Base-by-base conservation (phyloP, 2,797 vertebrate genomes). In the Rhyacichthys aspro region DNA sequence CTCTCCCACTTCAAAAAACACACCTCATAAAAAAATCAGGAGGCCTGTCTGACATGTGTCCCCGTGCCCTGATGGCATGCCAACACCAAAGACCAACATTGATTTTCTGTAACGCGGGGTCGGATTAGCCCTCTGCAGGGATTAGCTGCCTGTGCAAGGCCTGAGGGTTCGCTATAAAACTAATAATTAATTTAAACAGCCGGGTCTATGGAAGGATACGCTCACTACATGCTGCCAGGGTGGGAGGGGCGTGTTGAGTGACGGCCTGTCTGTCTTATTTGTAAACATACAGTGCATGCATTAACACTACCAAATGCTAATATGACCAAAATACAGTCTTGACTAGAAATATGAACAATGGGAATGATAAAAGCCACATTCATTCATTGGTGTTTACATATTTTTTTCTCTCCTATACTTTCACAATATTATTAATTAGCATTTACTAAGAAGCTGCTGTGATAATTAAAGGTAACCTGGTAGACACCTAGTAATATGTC, bases 161-260 rank as follows among this genome's bases (percentile, higher is more conserved):
- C 93, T 92, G 90, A 5, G 89, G 94, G 90, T 89, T 90, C 72
- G 76, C 90, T 93, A 93, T 91, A 90, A 94, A 94, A 92, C 91
- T 93, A 94, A 94, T 93, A 94, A 94, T 94, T 94, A 94, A 95
- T 95, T 95, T 93, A 95, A 91, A 90, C 89, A 91, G 88, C 86
- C 79, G 10, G 80, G 86, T 71, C 83, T 79, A 81, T 90, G 80
- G 88, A 92, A 91, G 87, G 90, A 91, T 89, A 84, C 65, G 77
- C 87, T 90, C 85, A 76, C 79, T 88, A 64, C 74, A 76, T 39
- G 63, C 67, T 87, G 82, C 59, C 74, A 83, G 79, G 44, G 23
- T 83, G 83, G 78, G 54, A 61, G 66, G 66, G 74, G 70, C 52
- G 70, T 72, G 78, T 46, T 84, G 84, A 88, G 72, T 88, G 86